These are phyloP conservation scores for Rhabditoides inermis DNA, from an alignment of 2,888 invertebrate genomes.

Conservation along the genomic window DNA sequence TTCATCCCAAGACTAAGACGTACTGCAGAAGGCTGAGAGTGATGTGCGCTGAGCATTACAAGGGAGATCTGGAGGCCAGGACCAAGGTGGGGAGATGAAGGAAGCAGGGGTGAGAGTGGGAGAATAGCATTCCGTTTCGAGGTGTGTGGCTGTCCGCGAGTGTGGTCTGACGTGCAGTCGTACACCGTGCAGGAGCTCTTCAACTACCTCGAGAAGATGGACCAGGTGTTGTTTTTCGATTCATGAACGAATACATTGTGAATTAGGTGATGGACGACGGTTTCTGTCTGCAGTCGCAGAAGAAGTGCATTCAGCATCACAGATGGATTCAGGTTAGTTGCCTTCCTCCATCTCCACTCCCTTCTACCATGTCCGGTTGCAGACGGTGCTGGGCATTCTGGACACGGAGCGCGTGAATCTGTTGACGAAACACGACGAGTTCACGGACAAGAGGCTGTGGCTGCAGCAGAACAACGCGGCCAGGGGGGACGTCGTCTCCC, in stretches of 20 bases:
- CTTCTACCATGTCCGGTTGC: conserved; percentile 4
- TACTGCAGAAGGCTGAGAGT: conserved; percentile 91
- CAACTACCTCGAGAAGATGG: conserved; percentile 5
- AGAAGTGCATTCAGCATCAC: conserved; percentile 26
- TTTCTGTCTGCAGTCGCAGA: conserved; percentile 22
- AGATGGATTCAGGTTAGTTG: conserved; percentile 29
- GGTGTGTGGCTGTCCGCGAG: conserved; percentile 18
- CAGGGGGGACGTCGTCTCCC: conserved; percentile 20
- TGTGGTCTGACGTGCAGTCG: conserved; percentile 10
- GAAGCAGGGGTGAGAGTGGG: background rate
- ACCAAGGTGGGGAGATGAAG: conserved; percentile 11
- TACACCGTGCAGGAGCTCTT: conserved; percentile 10
- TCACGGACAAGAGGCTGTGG: conserved; percentile 17
- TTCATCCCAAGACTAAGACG: conserved; percentile 68
- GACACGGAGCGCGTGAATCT: conserved; percentile 29
- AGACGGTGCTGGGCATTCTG: conserved; percentile 29
- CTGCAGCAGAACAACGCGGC: conserved; percentile 3
- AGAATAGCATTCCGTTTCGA: background rate
- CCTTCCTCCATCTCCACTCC: background rate
- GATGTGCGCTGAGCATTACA: conserved; percentile 92
- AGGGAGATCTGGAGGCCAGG: conserved; percentile 63
- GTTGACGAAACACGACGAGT: conserved; percentile 24
- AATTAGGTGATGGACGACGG: no score
- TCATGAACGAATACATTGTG: no score
- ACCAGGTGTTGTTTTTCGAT: no score